Evolutionary conservation across 2,888 invertebrate genomes (phyloP), one percentile per base, ranked within the genome.

Genomic region (Thelaira solivaga): DNA sequence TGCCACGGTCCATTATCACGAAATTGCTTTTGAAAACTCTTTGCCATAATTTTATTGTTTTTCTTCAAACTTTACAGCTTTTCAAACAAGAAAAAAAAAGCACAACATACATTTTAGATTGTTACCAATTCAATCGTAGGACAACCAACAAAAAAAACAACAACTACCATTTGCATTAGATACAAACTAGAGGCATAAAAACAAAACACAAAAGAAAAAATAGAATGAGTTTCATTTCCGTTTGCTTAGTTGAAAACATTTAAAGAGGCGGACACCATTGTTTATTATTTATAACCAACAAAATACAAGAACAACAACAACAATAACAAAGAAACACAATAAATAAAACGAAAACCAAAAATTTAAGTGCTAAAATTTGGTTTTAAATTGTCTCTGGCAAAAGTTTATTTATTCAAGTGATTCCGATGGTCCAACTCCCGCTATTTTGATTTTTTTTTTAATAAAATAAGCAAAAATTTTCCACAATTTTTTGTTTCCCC

Each of bases 1-100:
- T 74, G 34, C 59, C 71, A 74, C 69, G 74, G 34, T 78, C 78
- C 69, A 78, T 78, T 78, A 78, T 78, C 53, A 59, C 41, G 65
- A 49, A 74, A 74, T 71, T 71, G 45, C 69, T 74, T 74, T 49
- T 20, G 45, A 47, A 57, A 71, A 65, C 74, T 73, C 57, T 69
- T 55, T 49, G 13, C 51, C n/a, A 34, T 57, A 57, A 11, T 47
- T 69, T 39, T 49, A 16, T 11, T 49, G n/a, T 62, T 3, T 61
- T 8, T 34, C 29, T 51, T 39, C 53, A 45, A 53, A 59, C 59
- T 65, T 51, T 55, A 67, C 53, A 47, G 47, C 65, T 65, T 62
- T 45, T 11, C 11, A 41, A 57, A 62, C 41, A 18, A 20, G 20
- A 29, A 61, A 24, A 29, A 7, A 36, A 13, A 53, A 8, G 51